Evolutionary conservation across 2,888 invertebrate genomes (phyloP).

Genomic region (Tholera decimalis): DNA sequence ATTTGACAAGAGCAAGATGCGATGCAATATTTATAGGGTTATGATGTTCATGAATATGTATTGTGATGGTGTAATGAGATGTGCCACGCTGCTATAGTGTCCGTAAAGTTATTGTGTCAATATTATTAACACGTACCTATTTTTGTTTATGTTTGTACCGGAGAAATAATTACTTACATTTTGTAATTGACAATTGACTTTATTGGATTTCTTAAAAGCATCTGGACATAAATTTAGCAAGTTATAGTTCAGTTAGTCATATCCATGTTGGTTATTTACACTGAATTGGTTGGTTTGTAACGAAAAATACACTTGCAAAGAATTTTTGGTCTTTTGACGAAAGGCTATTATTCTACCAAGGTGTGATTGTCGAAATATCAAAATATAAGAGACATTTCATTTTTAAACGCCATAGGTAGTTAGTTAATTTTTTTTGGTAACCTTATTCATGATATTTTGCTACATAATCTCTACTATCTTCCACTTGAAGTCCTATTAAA

Average conservation of each 20-base stretch:
- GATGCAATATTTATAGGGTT: constrained; percentile 52
- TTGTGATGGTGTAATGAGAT: constrained; percentile 43
- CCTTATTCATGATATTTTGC: no score
- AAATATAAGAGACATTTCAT: no score
- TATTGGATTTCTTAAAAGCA: constrained; percentile 14
- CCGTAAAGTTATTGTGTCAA: constrained; percentile 22
- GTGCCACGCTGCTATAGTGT: constrained; percentile 8
- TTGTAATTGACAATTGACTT: constrained; percentile 8
- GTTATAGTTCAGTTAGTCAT: constrained; percentile 4
- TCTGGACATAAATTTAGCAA: not conserved
- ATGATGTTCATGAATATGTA: constrained; percentile 59
- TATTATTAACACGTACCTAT: constrained; percentile 30
- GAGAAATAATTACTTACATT: constrained; percentile 13
- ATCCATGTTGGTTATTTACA: not conserved
- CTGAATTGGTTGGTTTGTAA: not conserved
- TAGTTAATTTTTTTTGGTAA: no score
- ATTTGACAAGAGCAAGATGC: constrained; percentile 64
- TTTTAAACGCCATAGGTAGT: no score
- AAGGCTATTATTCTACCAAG: no score
- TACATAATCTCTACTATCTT: no score
- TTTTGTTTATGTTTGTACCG: constrained; percentile 12
- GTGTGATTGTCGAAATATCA: no score
- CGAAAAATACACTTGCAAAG: not conserved
- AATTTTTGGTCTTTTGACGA: not conserved
- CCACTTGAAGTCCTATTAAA: no score